These are phyloP conservation scores for Rhinoraja longicauda DNA, from an alignment of 2,797 vertebrate genomes.

Conservation along the genomic window DNA sequence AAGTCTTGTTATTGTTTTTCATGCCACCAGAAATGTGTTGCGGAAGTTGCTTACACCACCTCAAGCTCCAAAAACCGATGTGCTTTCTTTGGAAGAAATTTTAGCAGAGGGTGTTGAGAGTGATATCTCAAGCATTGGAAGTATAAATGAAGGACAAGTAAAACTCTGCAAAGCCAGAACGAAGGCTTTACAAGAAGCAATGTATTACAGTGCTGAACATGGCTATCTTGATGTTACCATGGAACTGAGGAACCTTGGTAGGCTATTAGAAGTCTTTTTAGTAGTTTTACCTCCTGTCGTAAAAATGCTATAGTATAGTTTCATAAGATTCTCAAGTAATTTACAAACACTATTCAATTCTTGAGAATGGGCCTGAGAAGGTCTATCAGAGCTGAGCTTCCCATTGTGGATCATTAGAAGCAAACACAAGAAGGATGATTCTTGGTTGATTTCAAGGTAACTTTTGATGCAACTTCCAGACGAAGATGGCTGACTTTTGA, in stretches of 20 bases:
- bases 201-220: slow-evolving; percentile 91
- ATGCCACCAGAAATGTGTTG: slow-evolving; percentile 72
- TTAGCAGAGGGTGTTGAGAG: slow-evolving; percentile 87
- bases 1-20: background rate
- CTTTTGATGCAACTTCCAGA: too few relatives aligned
- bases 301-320: background rate
- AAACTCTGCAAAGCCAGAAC: slow-evolving; percentile 79
- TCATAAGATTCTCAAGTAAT: background rate
- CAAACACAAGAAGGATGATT: background rate
- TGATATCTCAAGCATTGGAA: slow-evolving; percentile 65
- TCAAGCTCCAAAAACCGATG: slow-evolving; percentile 81
- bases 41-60: slow-evolving; percentile 91
- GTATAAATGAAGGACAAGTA: slow-evolving; percentile 64
- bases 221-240: slow-evolving; percentile 95
- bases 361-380: background rate
- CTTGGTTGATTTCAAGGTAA: too few relatives aligned
- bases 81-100: slow-evolving; percentile 94
- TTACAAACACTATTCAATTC: background rate
- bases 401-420: background rate
- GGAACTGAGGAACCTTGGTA: slow-evolving; percentile 86
- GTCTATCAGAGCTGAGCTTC: background rate
- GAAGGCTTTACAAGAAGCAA: slow-evolving; percentile 92
- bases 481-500: background rate
- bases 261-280: slow-evolving; percentile 41
- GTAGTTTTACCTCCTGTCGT: background rate